Percentiles rank a stretch among this genome's conserved stretches.
Conservation (phyloP, 2,113 vertebrate species). For the Cnemophilus loriae region DNA sequence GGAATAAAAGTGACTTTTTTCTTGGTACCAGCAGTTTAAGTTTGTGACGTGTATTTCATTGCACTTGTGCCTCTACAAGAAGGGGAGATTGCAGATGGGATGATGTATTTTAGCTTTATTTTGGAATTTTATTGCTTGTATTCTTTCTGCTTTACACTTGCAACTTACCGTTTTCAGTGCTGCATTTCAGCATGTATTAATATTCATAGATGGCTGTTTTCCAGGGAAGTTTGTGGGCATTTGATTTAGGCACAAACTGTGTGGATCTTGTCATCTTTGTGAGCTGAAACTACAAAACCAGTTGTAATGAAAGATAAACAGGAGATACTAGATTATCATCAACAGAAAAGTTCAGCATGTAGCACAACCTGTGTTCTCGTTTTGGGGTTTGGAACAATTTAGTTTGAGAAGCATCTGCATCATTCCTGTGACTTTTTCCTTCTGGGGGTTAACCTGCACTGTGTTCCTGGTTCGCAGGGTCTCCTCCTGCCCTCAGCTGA, state of each 20-base stretch:
- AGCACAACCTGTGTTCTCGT: not conserved
- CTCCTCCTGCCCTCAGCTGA: not conserved
- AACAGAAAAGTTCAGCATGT: not conserved
- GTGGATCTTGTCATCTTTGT: not conserved
- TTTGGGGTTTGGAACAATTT: not conserved
- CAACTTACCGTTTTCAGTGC: not conserved
- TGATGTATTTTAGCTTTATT: not conserved
- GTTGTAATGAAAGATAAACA: not conserved
- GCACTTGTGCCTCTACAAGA: not conserved
- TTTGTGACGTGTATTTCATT: not conserved
- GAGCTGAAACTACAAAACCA: not conserved
- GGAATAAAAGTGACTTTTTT: not conserved
- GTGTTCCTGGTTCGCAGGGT: not conserved
- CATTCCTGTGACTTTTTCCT: not conserved
- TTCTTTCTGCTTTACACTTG: not conserved
- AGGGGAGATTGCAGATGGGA: not conserved
- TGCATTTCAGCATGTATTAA: not conserved
- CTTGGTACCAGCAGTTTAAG: not conserved
- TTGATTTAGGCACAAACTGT: not conserved
- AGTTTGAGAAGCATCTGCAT: not conserved
- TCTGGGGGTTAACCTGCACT: not conserved
- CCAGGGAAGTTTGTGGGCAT: not conserved
- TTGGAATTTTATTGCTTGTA: not conserved
- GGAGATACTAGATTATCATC: not conserved
- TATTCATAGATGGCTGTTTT: not conserved